These are phyloP conservation scores for Pteria penguin DNA, from an alignment of 2,888 invertebrate species.

Conservation along the genomic window DNA sequence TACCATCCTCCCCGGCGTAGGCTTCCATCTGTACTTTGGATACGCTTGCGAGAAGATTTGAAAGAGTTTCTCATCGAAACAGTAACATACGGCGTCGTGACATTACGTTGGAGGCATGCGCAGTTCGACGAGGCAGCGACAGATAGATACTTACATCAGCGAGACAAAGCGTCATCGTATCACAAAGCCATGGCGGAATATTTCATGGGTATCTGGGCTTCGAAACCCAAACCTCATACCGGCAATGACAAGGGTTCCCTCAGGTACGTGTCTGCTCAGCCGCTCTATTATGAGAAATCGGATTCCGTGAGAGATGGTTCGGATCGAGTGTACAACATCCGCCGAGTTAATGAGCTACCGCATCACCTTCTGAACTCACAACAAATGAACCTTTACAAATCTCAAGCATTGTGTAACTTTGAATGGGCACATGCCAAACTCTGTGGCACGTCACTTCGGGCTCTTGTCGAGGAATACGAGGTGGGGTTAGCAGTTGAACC, in stretches of 20 bases:
- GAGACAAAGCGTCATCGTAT: constrained; percentile 77
- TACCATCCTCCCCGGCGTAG: constrained; percentile 64
- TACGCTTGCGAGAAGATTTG: constrained; percentile 67
- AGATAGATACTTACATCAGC: constrained; percentile 82
- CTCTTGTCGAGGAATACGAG: constrained; percentile 88
- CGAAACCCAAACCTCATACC: constrained; percentile 67
- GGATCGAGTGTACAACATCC: constrained; percentile 84
- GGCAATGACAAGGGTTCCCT: constrained; percentile 64
- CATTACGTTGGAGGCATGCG: constrained; percentile 85
- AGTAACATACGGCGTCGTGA: constrained; percentile 64
- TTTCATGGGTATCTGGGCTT: constrained; percentile 75
- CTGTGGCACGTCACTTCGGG: constrained; percentile 87
- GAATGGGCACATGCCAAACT: constrained; percentile 91
- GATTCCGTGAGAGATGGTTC: constrained; percentile 52
- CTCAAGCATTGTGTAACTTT: constrained; percentile 87
- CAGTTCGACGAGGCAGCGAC: constrained; percentile 84
- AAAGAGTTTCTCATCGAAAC: constrained; percentile 61
- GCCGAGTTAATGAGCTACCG: constrained; percentile 91
- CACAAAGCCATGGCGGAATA: constrained; percentile 78
- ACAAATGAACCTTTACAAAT: constrained; percentile 82
- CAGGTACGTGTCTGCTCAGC: constrained; percentile 66
- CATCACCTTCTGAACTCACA: constrained; percentile 86
- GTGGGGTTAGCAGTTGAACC: constrained; percentile 79
- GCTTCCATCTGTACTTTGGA: constrained; percentile 72
- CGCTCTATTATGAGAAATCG: constrained; percentile 62